A percentile compares a stretch with the other conserved stretches of the same genome.
Evolutionary conservation across 2,797 vertebrate species (phyloP).

Genomic region (Ctenochaetus hawaiiensis): DNA sequence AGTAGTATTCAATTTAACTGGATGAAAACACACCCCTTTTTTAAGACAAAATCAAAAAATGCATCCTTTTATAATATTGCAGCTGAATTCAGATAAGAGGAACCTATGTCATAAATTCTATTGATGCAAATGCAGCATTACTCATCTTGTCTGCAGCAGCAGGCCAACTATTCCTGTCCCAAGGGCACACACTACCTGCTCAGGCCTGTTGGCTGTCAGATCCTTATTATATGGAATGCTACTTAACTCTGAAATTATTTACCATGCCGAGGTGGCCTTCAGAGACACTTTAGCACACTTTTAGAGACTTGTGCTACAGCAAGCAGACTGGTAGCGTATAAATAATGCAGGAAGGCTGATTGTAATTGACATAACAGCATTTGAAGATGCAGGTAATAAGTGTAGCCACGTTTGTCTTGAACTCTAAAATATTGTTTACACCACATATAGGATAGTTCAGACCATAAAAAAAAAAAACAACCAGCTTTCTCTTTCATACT

Average conservation of each 20-base stretch:
- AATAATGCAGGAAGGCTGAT: not conserved
- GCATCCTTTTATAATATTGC: not conserved
- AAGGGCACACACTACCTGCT: conserved; percentile 56
- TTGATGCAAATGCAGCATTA: not conserved
- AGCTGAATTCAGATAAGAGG: not conserved
- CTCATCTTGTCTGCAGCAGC: conserved; percentile 32
- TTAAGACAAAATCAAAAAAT: not conserved
- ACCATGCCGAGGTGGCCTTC: conserved; percentile 5
- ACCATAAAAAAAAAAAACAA: no score
- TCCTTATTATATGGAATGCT: conserved; percentile 62
- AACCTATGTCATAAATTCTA: not conserved
- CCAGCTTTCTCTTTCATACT: not conserved
- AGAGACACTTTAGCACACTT: conserved; percentile 18
- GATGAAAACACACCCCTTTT: not conserved
- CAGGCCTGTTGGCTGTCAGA: conserved; percentile 54
- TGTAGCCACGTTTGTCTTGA: not conserved
- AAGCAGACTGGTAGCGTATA: not conserved
- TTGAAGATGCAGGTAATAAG: not conserved
- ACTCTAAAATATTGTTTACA: not conserved
- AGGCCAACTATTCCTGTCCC: conserved; percentile 53
- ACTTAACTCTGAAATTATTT: conserved; percentile 24
- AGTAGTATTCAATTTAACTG: not conserved
- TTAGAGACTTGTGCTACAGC: not conserved
- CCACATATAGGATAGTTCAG: no score
- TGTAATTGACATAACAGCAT: not conserved